Evolutionary conservation across 2,888 invertebrate species (phyloP).

Genomic region (Tupiocoris notatus): DNA sequence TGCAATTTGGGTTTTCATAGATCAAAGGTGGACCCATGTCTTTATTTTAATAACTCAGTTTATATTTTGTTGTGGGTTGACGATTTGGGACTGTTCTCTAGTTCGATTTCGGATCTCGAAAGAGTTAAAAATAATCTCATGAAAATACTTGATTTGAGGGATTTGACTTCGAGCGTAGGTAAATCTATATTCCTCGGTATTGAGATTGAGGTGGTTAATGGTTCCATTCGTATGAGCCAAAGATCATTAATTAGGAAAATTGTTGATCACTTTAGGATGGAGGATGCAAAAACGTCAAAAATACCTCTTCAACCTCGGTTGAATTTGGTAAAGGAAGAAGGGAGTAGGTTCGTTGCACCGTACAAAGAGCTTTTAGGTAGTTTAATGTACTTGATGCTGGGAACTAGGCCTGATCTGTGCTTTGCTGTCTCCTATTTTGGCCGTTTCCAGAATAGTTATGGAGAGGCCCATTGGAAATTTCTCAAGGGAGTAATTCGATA

Average conservation of each 20-base stretch:
- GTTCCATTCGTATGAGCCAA: constrained; percentile 18
- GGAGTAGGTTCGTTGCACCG: neutral
- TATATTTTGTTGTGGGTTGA: no score
- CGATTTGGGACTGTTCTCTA: constrained; percentile 11
- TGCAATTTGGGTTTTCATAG: neutral
- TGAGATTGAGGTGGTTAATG: constrained; percentile 10
- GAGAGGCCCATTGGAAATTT: constrained; percentile 6
- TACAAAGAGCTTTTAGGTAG: constrained; percentile 20
- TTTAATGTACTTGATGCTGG: constrained; percentile 35
- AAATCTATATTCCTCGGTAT: constrained; percentile 16
- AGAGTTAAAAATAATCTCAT: neutral
- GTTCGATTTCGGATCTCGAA: neutral
- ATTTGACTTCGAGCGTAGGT: neutral
- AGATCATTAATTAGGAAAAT: constrained; percentile 13
- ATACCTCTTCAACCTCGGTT: constrained; percentile 24
- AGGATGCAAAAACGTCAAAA: neutral
- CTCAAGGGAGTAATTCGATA: constrained; percentile 24
- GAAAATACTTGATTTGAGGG: neutral
- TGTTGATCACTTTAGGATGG: constrained; percentile 25
- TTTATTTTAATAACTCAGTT: no score
- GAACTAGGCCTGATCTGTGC: constrained; percentile 28
- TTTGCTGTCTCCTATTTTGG: constrained; percentile 28
- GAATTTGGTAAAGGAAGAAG: neutral
- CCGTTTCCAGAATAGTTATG: neutral
- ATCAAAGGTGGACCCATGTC: no score